Evolutionary conservation across 2,797 vertebrate genomes (phyloP), one percentile per base, ranked within the genome.

Genomic region (Cichlasoma orientale): DNA sequence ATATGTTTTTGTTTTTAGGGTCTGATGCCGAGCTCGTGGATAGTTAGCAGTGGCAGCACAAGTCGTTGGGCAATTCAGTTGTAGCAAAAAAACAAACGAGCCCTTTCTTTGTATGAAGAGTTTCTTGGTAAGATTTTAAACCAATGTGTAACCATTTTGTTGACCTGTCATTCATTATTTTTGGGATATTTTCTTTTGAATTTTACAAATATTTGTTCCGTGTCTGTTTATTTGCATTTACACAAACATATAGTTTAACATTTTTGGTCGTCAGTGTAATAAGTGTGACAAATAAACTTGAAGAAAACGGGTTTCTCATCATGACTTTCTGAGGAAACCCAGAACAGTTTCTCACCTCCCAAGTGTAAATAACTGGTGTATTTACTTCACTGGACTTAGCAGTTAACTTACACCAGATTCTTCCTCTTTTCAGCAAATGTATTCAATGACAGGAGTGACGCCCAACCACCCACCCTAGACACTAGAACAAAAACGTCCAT

Each of bases 221-320:
- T 71, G 57, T 83, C 23, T 71, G 6, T 83, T 72, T 66, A 41
- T 63, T 80, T 66, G 56, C 52, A 54, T 82, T 86, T 85, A 74
- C 7, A 72, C 79, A 33, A 29, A 44, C 31, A 72, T 19, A 3
- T 50, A 31, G 21, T 69, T 55, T 69, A 38, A 56, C 50, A 33
- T 81, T 75, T 87, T 87, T 82, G 44, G 53, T 85, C 80, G 63
- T 77, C 74, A 79, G 72, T 87, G 88, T 84, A 38, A 74, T 44
- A 71, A 83, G 74, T 83, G 81, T 88, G 74, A 83, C 23, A 78
- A 91, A 89, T 90, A 92, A 90, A 90, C 88, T 88, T 83, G 71
- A 83, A 87, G 68, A 81, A 87, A 88, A 82, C 23, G 1, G 7
- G 23, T 38, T 78, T 23, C 27, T 44, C 75, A 21, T 74, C 1